Evolutionary conservation across 2,113 vertebrate genomes (phyloP), one percentile per base, ranked within the genome.

Genomic region (Rhinoderma darwinii): DNA sequence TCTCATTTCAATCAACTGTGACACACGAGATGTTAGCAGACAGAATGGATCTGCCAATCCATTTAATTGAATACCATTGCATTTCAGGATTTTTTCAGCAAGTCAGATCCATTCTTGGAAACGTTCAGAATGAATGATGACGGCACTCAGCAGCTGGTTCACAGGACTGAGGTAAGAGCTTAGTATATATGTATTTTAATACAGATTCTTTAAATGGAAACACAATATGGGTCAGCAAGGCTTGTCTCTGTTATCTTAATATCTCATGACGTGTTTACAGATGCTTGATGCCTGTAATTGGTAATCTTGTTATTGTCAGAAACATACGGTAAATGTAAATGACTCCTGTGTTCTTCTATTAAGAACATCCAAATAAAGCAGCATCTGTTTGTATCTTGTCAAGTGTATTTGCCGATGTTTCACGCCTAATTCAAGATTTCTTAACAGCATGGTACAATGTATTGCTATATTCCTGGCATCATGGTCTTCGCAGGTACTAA

Each of bases 81-180:
- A 81, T 90, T 94, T 89, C 88, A 99, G 98, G 98, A 99, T 93
- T 99, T 99, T 93, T 99, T 99, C 95, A 99, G 95, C 92, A 99
- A 99, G 91, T 99, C 98, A 0, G 98, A 99, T 90, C 97, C 98
- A 1, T 99, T 99, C 88, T 94, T 99, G 92, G 98, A 99, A 94
- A 98, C 99, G 88, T 98, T 98, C 92, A 93, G 98, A 22, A 93
- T 99, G 91, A 99, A 99, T 22, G 97, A 99, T 79, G 98, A 99
- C 79, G 95, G 94, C 77, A 99, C 97, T 0, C 94, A 98, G 86
- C 98, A 99, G 91, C 97, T 99, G 17, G 98, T 99, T 61, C 97
- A 99, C 92, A 96, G 98, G 87, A 99, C 98, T 5, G 98, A 99
- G 97, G 98, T 97, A 90, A 94, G 90, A 41, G 63, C 5, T 27